phyloP scores from a whole-genome alignment of 2,888 invertebrate genomes.

The Tipula helvola region DNA sequence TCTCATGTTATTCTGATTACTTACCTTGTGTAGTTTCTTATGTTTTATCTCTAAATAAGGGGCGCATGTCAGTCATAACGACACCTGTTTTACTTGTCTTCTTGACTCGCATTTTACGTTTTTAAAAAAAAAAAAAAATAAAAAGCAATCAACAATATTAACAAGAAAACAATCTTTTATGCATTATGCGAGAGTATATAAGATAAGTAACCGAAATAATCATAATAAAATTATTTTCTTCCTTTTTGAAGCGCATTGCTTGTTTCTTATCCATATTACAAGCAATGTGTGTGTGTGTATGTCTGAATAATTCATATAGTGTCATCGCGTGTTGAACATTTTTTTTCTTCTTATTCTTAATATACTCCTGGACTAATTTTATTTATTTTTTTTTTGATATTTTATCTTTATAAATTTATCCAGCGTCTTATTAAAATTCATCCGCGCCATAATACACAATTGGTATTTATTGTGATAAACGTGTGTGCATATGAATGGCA shows the following conservation, averaged over 20 bases:
- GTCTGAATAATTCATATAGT: not conserved
- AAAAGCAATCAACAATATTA: not conserved
- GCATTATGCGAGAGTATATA: not conserved
- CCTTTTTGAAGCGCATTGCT: not conserved
- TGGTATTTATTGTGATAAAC: not conserved
- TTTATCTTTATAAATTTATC: not conserved
- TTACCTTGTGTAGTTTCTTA: not conserved
- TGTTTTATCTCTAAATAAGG: constrained; percentile 4
- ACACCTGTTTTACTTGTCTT: constrained; percentile 9
- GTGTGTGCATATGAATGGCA: not conserved
- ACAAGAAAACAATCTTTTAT: not conserved
- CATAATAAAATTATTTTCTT: not conserved
- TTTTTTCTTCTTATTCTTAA: not conserved
- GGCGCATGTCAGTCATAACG: constrained; percentile 10
- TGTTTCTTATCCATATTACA: not conserved
- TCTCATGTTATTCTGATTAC: not conserved
- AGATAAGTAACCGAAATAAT: not conserved
- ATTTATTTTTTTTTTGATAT: not conserved
- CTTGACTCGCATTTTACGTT: not conserved
- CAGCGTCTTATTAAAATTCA: not conserved
- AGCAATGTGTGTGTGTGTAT: not conserved
- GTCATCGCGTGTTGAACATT: not conserved
- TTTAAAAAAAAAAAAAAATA: not conserved
- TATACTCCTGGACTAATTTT: not conserved
- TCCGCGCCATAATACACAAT: not conserved